Conservation (phyloP, 2,113 vertebrate genomes). For the Daubentonia madagascariensis region DNA sequence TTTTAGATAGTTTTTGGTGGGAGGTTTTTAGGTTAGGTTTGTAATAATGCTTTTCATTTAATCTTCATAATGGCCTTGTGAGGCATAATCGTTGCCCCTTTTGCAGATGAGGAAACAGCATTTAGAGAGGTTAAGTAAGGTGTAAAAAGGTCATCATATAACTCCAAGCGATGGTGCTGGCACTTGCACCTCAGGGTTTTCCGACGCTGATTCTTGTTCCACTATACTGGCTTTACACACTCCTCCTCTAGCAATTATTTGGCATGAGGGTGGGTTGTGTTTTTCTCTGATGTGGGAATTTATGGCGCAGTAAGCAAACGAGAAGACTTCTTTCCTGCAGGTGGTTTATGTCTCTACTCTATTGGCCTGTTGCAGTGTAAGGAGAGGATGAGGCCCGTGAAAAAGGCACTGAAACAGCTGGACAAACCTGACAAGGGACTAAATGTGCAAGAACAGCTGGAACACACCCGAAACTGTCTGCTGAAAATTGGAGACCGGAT, state of each 20-base stretch:
- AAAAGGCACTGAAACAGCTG: conserved; percentile 97
- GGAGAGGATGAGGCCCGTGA: conserved; percentile 98
- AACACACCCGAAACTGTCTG: conserved; percentile 96
- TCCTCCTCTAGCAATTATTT: accelerated
- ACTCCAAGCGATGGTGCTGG: neutral
- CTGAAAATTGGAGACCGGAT: conserved; percentile 98
- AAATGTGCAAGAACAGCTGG: conserved; percentile 95
- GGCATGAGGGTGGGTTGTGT: neutral
- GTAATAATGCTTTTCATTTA: neutral
- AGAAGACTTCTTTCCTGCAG: neutral
- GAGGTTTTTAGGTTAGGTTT: neutral
- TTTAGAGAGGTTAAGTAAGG: neutral
- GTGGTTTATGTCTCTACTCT: conserved; percentile 33
- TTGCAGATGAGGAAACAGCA: neutral
- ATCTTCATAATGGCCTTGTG: neutral
- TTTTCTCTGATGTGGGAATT: neutral
- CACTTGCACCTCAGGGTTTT: neutral
- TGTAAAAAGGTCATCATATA: neutral
- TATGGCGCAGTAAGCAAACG: neutral
- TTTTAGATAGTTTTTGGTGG: neutral
- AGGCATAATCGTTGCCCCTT: neutral
- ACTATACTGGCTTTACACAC: neutral
- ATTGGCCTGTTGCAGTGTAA: conserved; percentile 89
- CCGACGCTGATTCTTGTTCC: neutral
- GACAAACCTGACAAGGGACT: conserved; percentile 98